Percentiles rank a stretch among this genome's conserved stretches.
These are phyloP conservation scores for Aproaerema taeniolella DNA, from an alignment of 2,888 invertebrate species.

Conservation along the genomic window DNA sequence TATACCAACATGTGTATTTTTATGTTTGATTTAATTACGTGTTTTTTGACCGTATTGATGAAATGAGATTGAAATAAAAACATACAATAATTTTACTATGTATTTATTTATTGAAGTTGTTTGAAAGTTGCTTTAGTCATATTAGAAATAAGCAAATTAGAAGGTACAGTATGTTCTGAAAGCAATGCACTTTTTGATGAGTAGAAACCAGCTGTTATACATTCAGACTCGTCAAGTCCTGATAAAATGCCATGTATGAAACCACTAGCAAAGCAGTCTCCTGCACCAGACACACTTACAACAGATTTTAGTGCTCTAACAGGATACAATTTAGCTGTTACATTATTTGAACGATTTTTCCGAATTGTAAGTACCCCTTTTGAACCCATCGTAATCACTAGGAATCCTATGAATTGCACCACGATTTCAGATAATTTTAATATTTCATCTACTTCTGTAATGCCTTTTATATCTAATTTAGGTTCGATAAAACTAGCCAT, in stretches of 20 bases:
- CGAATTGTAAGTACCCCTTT: constrained; percentile 75
- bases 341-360: constrained; percentile 16
- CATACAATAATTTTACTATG: too few relatives aligned
- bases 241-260: constrained; percentile 80
- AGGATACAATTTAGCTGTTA: constrained; percentile 48
- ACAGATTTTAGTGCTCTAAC: constrained; percentile 55
- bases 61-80: too few relatives aligned
- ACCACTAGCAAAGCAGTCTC: constrained; percentile 86
- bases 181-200: constrained; percentile 79
- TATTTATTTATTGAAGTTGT: too few relatives aligned
- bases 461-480: constrained; percentile 25
- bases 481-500: constrained; percentile 77
- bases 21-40: too few relatives aligned
- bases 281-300: constrained; percentile 89
- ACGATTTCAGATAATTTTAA: constrained; percentile 48
- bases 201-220: constrained; percentile 79
- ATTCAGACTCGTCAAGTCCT: constrained; percentile 72
- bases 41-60: too few relatives aligned
- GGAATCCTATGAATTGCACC: constrained; percentile 67
- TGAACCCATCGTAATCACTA: constrained; percentile 80
- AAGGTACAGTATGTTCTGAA: constrained; percentile 78
- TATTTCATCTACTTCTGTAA: constrained; percentile 38
- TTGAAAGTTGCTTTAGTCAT: constrained; percentile 14
- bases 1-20: too few relatives aligned
- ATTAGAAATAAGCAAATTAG: constrained; percentile 26